Conservation (phyloP, 2,888 invertebrate genomes). For the Drosophila subsilvestris region DNA sequence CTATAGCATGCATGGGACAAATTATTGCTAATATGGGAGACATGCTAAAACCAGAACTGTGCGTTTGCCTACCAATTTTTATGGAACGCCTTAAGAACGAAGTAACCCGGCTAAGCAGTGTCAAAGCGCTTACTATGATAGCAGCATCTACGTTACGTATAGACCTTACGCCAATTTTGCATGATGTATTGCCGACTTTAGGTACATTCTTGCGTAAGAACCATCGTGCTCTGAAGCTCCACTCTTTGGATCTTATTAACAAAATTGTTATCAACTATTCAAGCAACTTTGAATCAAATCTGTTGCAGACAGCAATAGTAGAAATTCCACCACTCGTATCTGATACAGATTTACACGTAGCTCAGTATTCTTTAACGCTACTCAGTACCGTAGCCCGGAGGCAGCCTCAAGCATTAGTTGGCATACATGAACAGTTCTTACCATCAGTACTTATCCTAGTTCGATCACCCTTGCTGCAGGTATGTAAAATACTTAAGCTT, state of each 20-base stretch:
- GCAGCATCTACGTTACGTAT: constrained; percentile 95
- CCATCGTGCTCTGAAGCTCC: constrained; percentile 96
- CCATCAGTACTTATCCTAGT: constrained; percentile 94
- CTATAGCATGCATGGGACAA: constrained; percentile 98
- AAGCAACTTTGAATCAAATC: constrained; percentile 86
- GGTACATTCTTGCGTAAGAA: constrained; percentile 98
- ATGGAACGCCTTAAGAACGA: constrained; percentile 97
- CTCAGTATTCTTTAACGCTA: constrained; percentile 93
- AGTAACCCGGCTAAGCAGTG: constrained; percentile 97
- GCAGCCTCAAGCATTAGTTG: constrained; percentile 91
- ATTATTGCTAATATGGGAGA: constrained; percentile 97
- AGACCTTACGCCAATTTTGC: constrained; percentile 91
- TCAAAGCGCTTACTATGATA: constrained; percentile 97
- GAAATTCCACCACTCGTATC: constrained; percentile 96
- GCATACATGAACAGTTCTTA: constrained; percentile 90
- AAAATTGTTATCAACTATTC: constrained; percentile 96
- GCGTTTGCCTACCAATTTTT: constrained; percentile 95
- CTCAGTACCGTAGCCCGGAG: constrained; percentile 92
- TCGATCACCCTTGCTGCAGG: constrained; percentile 92
- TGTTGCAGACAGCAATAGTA: constrained; percentile 89
- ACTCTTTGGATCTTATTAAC: constrained; percentile 94
- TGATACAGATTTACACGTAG: constrained; percentile 98
- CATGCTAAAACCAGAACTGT: constrained; percentile 90
- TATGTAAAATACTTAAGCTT: constrained; percentile 30
- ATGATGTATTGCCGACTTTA: constrained; percentile 95